Evolutionary conservation across 1,140 invertebrate species (phyloP), one percentile per base, ranked within the genome.

Genomic region (Brachionus calyciflorus): DNA sequence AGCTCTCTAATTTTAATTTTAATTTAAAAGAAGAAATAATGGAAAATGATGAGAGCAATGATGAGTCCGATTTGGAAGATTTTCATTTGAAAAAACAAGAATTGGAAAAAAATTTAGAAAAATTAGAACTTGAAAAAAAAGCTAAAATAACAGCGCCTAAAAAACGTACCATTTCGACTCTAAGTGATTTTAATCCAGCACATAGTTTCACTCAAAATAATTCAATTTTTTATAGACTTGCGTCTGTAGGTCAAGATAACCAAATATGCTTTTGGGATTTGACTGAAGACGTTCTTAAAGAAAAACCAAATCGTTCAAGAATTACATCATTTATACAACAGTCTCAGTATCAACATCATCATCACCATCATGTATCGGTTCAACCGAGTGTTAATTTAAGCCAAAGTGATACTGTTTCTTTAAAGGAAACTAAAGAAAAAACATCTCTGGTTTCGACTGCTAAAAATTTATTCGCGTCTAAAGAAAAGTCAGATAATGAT

Each of bases 231-330:
- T 96, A 96, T 84, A 88, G 94, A 76, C 87, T 98, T 78, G 94
- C 93, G n/a, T 94, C 93, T 78, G 94, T 99, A 1, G 95, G 95
- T 17, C 95, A 99, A 84, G 96, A 99, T 85, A 98, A 96, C 26
- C 92, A 96, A 83, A 85, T 99, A 51, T 98, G 96, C 86, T 86
- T 99, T 57, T 99, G 96, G 96, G 96, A 99, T 83, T 89, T 99
- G 24, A 97, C 94, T 17, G 94, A 98, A 81, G 95, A 99, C 84
- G 89, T 96, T 49, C 85, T 98, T 37, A 88, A 84, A 80, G 87
- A 88, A 78, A 84, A 87, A 33, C 78, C 79, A 46, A 81, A 70
- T 49, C 78, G 83, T 63, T 78, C 60, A 37, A 51, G 78, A 7
- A 78, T 70, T n/a, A 78, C 41, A 26, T 77, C 75, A 1, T 30